phyloP scores from a whole-genome alignment of 2,113 vertebrate genomes.

The Lophochroa leadbeateri region DNA sequence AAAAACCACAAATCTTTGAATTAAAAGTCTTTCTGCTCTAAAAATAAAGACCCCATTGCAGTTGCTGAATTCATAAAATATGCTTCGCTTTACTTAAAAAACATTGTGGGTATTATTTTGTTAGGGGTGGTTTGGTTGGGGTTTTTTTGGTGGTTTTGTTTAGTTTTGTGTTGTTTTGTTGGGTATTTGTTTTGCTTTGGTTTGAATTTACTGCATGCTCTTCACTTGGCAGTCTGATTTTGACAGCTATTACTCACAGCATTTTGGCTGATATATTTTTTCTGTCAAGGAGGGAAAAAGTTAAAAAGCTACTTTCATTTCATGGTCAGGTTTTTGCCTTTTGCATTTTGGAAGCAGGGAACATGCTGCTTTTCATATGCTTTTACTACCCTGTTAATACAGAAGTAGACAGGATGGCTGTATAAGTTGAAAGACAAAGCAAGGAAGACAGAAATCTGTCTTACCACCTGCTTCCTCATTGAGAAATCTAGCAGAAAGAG shows the following conservation, averaged over 20 bases:
- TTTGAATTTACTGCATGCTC: not conserved
- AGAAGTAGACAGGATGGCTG: not conserved
- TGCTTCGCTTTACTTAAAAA: not conserved
- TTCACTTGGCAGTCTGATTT: conserved; percentile 19
- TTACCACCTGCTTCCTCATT: conserved; percentile 27
- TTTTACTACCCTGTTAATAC: conserved; percentile 6
- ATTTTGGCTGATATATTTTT: conserved; percentile 9
- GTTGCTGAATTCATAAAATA: not conserved
- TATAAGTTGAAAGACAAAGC: conserved; percentile 13
- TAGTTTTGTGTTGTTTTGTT: not conserved
- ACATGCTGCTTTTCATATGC: conserved; percentile 2
- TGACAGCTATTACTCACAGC: conserved; percentile 62
- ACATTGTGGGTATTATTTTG: not conserved
- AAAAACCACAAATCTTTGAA: not conserved
- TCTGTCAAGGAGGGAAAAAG: conserved; percentile 11
- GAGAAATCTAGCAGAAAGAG: not conserved
- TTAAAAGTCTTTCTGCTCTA: not conserved
- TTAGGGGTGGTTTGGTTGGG: not conserved
- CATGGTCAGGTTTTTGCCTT: conserved; percentile 3
- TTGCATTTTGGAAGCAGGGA: not conserved
- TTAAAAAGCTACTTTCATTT: conserved; percentile 4
- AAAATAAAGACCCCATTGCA: not conserved
- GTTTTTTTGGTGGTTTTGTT: not conserved
- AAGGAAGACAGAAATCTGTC: conserved; percentile 42
- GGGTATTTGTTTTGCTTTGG: not conserved